These are phyloP conservation scores for Sebastes nivosus DNA, from an alignment of 2,797 vertebrate species.

Conservation along the genomic window DNA sequence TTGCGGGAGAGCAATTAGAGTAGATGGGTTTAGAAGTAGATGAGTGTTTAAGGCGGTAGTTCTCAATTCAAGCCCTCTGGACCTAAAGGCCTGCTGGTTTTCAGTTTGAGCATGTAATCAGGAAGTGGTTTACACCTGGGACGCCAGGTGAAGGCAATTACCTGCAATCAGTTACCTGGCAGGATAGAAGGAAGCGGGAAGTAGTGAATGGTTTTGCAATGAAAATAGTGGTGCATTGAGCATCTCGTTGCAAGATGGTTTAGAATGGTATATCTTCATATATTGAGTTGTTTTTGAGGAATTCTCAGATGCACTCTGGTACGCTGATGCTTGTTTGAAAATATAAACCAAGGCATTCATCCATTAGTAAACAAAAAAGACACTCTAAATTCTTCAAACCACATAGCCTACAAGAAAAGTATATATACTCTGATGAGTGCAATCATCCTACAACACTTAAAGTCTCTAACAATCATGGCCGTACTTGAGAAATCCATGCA, in stretches of 20 bases:
- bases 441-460: neutral
- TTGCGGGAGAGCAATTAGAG: slow-evolving; percentile 28
- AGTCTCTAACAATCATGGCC: neutral
- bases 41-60: slow-evolving; percentile 9
- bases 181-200: slow-evolving; percentile 6
- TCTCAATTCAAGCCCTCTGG: slow-evolving; percentile 15
- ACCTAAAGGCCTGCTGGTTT: slow-evolving; percentile 42
- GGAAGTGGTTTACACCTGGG: slow-evolving; percentile 55
- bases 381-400: neutral
- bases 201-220: neutral
- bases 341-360: neutral
- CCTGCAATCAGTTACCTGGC: slow-evolving; percentile 56
- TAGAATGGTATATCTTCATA: neutral
- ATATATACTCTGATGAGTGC: neutral
- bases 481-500: neutral
- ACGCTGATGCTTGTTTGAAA: neutral
- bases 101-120: slow-evolving; percentile 50
- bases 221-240: neutral
- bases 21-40: slow-evolving; percentile 12
- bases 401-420: neutral
- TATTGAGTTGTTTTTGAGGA: neutral
- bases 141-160: slow-evolving; percentile 65
- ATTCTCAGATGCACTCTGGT: neutral
- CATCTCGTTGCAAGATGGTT: neutral
- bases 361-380: neutral